Percentiles rank a stretch among this genome's conserved stretches.
Conservation (phyloP, 37 sponge, comb jelly and placozoan genomes). For the Petrosia ficiformis region DNA sequence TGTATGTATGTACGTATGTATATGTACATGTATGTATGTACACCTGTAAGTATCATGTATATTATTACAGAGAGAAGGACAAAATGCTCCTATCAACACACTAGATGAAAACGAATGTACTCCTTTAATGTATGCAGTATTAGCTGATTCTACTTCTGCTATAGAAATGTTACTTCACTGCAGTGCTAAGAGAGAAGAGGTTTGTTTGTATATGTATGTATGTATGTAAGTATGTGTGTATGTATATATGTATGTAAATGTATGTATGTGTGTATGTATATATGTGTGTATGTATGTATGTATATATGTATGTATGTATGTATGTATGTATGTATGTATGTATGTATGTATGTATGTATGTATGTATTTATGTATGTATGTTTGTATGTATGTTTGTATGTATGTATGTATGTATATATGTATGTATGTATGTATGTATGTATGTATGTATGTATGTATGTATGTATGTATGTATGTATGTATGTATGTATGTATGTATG, state of each 20-base stretch:
- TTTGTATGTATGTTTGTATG: background rate
- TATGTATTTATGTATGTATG: background rate
- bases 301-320: background rate
- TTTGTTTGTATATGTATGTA: background rate
- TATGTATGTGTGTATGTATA: background rate
- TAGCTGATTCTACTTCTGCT: slow-evolving; percentile 68
- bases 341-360: background rate
- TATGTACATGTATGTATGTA: background rate
- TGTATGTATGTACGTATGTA: too few relatives aligned
- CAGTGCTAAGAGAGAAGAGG: slow-evolving; percentile 72
- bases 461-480: background rate
- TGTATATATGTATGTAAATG: background rate
- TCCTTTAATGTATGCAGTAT: slow-evolving; percentile 87
- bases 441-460: background rate
- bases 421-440: background rate
- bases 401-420: background rate
- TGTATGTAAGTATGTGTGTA: slow-evolving; percentile 16
- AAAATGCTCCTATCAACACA: slow-evolving; percentile 47
- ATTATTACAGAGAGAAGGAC: slow-evolving; percentile 39
- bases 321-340: background rate
- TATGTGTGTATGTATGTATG: background rate
- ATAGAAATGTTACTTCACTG: slow-evolving; percentile 77
- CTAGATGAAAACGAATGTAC: slow-evolving; percentile 71
- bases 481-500: background rate
- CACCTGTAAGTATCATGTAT: too few relatives aligned